Base-by-base conservation (phyloP, 1,140 invertebrate species). In the Trypoxylus dichotomus region DNA sequence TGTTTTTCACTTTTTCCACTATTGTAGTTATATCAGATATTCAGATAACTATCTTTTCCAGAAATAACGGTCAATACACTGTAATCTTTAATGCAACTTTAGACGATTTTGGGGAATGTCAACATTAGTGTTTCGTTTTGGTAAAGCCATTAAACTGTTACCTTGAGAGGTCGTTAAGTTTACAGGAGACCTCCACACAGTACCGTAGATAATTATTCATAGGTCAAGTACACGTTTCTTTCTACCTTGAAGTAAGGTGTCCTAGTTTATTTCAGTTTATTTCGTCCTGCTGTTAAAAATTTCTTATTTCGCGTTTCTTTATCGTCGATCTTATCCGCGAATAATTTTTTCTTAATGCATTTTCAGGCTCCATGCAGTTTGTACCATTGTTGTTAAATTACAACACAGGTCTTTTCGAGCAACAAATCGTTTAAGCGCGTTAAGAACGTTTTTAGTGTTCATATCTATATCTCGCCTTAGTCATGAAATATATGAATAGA, bases 391-490 rank as follows among this genome's bases (percentile, higher is more conserved):
- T 63, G 27, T 60, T 82, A 42, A 74, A 15, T 79, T 21, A 11
- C 58, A 10, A 24, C 81, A 79, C 32, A 75, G 60, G 25, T 84
- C 83, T 58, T 84, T 60, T 19, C 82, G 63, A 27, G 79, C 10
- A 3, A 80, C 79, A 74, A 86, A 86, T 54, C 83, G 73, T 29
- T 75, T 43, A 6, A 86, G 80, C 11, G 81, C 78, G 58, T 78
- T 73, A 0, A 86, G 19, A 63, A 86, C 83, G 11, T 60, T 73
- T 24, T 72, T 73, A 13, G 76, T 73, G 10, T 71, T 77, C n/a
- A 87, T 58, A 76, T 83, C 82, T 74, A 77, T 87, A 84, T 1
- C 86, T 76, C 0, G 86, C 85, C 25, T 82, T 81, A 0, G 80
- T 82, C 0, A 79, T 74, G 3, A 84, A 68, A 79, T 85, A 87